phyloP scores from a whole-genome alignment of 2,797 vertebrate species.

The Limnodromus scolopaceus region DNA sequence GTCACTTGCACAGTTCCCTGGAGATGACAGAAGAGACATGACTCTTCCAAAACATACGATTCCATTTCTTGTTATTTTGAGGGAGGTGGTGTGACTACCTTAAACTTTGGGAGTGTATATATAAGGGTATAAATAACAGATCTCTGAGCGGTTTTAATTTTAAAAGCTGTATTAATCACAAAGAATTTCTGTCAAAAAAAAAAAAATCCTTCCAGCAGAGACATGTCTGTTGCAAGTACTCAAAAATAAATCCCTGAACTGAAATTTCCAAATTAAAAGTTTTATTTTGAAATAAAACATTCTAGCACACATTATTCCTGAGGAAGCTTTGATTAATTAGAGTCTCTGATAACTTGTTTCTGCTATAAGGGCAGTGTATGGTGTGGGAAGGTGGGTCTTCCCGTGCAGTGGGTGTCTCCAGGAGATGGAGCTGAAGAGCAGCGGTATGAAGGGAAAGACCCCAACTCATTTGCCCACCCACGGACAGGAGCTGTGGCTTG shows the following conservation, averaged over 20 bases:
- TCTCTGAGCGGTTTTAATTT: not conserved
- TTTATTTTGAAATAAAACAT: not conserved
- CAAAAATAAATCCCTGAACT: not conserved
- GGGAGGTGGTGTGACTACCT: not conserved
- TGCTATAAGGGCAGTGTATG: not conserved
- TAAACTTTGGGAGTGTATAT: not conserved
- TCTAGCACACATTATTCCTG: not conserved
- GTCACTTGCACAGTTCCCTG: not conserved
- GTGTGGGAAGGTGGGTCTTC: not conserved
- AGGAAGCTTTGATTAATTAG: not conserved
- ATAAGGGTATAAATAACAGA: not conserved
- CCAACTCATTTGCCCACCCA: not conserved
- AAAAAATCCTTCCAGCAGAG: not conserved
- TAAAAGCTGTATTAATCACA: not conserved
- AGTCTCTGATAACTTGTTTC: not conserved
- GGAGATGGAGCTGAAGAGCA: slow-evolving; percentile 36
- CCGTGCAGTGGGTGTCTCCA: not conserved
- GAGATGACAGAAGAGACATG: not conserved
- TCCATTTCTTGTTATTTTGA: not conserved
- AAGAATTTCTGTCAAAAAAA: not conserved
- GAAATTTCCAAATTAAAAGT: not conserved
- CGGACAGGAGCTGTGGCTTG: not conserved
- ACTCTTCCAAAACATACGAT: not conserved
- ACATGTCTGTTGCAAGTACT: not conserved
- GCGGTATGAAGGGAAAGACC: not conserved